Evolutionary conservation across 2,888 invertebrate genomes (phyloP).

Genomic region (Philaethria dido): DNA sequence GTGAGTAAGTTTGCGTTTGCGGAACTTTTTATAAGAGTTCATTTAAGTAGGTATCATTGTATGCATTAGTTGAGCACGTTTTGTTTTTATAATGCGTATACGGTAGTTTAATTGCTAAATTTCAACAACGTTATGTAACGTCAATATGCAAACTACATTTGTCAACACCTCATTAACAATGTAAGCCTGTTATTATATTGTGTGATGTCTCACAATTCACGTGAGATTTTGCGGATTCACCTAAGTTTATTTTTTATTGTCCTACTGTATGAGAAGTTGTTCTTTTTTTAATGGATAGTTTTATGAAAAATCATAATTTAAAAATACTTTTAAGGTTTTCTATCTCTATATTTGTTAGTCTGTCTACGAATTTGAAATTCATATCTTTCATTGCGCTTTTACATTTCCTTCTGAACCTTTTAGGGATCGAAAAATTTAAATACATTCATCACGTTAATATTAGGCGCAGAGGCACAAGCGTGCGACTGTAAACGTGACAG

Average conservation of each 20-base stretch:
- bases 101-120: not conserved
- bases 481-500: no score
- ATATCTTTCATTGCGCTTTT: no score
- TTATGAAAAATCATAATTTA: not conserved
- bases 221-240: not conserved
- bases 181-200: not conserved
- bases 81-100: not conserved
- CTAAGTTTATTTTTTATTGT: not conserved
- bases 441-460: no score
- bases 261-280: not conserved
- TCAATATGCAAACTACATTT: not conserved
- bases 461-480: no score
- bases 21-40: constrained; percentile 33
- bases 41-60: not conserved
- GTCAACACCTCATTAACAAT: not conserved
- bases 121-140: not conserved
- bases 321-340: not conserved
- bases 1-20: constrained; percentile 47
- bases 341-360: no score
- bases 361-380: no score
- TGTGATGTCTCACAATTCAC: not conserved
- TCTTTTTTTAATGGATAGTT: not conserved
- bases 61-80: not conserved
- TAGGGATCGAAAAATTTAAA: no score
- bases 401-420: no score